Evolutionary conservation across 2,113 vertebrate genomes (phyloP).

Genomic region (Mobula birostris): DNA sequence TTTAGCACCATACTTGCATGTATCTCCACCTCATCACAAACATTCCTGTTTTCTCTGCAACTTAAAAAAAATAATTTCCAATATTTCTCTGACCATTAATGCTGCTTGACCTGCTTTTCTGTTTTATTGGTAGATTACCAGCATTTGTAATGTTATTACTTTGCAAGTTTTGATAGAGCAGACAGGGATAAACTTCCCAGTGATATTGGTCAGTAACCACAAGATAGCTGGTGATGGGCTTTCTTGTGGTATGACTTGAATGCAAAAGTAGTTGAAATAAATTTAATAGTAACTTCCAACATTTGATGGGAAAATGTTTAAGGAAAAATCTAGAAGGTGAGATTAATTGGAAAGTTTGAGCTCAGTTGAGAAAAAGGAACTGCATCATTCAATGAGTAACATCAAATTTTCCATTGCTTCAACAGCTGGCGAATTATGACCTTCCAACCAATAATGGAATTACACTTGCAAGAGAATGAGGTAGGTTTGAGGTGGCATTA

Average conservation of each 20-base stretch:
- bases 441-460: constrained; percentile 51
- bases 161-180: not conserved
- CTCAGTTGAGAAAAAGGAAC: too few relatives aligned
- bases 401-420: constrained; percentile 9
- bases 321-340: not conserved
- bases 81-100: too few relatives aligned
- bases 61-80: too few relatives aligned
- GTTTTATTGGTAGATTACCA: too few relatives aligned
- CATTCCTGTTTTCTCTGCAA: too few relatives aligned
- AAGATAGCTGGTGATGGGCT: too few relatives aligned
- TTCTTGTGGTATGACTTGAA: not conserved
- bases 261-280: not conserved
- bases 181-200: not conserved
- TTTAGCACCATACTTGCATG: too few relatives aligned
- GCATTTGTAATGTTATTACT: too few relatives aligned
- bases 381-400: not conserved
- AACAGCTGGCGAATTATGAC: constrained; percentile 73
- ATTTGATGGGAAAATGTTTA: not conserved
- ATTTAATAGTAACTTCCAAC: not conserved
- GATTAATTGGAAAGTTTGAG: not conserved
- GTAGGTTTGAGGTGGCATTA: constrained; percentile 48
- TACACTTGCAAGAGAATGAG: constrained; percentile 53
- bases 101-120: too few relatives aligned
- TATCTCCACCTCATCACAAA: too few relatives aligned
- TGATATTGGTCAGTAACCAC: not conserved